Evolutionary conservation across 2,113 vertebrate genomes (phyloP).

Genomic region (Pseudopodoces humilis): DNA sequence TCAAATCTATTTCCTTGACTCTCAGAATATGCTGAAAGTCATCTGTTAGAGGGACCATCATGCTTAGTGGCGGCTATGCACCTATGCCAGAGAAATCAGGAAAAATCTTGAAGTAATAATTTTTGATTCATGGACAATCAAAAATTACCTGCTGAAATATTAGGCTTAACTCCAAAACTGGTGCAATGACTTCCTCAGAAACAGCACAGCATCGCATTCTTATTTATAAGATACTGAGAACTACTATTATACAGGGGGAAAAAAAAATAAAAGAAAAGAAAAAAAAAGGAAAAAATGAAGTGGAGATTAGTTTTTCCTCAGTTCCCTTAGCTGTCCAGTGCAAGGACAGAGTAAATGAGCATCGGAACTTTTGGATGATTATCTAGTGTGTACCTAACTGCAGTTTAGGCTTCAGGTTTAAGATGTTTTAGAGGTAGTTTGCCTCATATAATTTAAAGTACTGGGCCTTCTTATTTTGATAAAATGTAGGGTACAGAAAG

Average conservation of each 20-base stretch:
- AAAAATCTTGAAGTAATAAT: neutral
- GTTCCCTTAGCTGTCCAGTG: neutral
- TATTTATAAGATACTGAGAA: neutral
- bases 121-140: neutral
- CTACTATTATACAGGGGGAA: neutral
- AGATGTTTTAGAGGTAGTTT: neutral
- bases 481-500: neutral
- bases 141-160: neutral
- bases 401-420: neutral
- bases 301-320: neutral
- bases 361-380: neutral
- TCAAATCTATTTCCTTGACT: neutral
- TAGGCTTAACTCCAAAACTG: neutral
- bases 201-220: neutral
- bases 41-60: neutral
- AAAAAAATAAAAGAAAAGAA: too few species aligned
- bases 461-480: neutral
- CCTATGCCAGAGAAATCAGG: neutral
- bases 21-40: neutral
- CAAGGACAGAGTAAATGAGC: neutral
- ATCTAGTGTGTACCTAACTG: neutral
- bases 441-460: neutral
- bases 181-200: neutral
- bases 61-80: neutral
- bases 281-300: neutral